Base-by-base conservation (phyloP, 2,888 invertebrate species). In the Megaustenia siamemsis region DNA sequence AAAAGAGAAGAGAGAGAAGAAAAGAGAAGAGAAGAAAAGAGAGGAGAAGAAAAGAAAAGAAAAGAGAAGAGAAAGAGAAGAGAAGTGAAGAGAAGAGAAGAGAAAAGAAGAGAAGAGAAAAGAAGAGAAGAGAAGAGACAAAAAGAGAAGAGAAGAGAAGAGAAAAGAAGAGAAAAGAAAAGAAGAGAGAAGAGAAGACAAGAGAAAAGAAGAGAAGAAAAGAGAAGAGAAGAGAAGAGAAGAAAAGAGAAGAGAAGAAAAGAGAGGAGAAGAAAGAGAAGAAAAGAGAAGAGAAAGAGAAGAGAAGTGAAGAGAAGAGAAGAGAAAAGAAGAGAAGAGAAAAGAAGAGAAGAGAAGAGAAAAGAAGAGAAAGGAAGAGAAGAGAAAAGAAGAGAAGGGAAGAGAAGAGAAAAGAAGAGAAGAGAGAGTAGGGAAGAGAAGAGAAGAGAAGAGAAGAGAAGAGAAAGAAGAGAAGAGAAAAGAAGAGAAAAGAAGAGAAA, bases 361-460 rank as follows among this genome's bases (percentile, higher is more conserved):
- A 38, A 66, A 32, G 60, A 56, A 43, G 40, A 76, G 49, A 45
- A 43, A 76, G 66, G 66, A 63, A 28, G 45, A 83, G 53, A 83
- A 49, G 68, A 68, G 38, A 76, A 8, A 32, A 63, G 45, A 38
- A 66, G 63, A 32, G 38, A 68, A 38, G 66, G 45, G 66, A 63
- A 76, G 68, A 83, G 24, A 45, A 43, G 66, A 38, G 49, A 38
- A 35, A 32, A 76, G 32, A 66, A 40, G 63, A 10, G 66, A 38
- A 83, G 32, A 35, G 35, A 77, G 35, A 63, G 18, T 28, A 28
- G 68, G 35, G 32, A 24, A 45, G 32, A 77, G 49, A 76, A 28
- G 32, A 38, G 77, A 35, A 77, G 43, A 49, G 38, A 77, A 35
- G 77, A 32, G 45, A 32, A 77, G 77, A 76, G 18, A 35, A 35